Evolutionary conservation across 2,888 invertebrate species (phyloP).

Genomic region (Himalopsyche kuldschensis): DNA sequence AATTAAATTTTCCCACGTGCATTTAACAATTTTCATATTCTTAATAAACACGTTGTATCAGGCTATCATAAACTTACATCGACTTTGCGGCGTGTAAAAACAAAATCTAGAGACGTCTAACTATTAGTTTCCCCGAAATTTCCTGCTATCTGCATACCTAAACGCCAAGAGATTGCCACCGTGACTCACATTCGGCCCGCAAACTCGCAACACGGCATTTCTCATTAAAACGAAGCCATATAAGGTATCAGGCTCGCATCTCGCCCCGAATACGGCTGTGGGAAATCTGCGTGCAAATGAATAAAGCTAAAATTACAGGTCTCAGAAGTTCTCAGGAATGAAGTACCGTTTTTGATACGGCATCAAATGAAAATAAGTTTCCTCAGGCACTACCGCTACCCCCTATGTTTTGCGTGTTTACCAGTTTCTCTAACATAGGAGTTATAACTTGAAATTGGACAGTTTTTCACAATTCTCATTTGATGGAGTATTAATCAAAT

Average conservation of each 20-base stretch:
- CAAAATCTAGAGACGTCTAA: background rate
- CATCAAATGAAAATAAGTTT: too few species aligned
- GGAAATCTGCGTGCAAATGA: conserved; percentile 17
- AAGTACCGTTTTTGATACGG: too few species aligned
- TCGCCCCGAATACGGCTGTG: background rate
- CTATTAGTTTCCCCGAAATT: conserved; percentile 14
- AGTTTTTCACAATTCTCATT: too few species aligned
- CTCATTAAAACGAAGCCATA: background rate
- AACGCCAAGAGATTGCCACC: background rate
- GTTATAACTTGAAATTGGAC: too few species aligned
- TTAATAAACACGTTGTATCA: background rate
- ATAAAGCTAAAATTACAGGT: background rate
- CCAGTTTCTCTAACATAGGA: too few species aligned
- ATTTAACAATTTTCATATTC: too few species aligned
- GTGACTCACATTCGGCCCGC: background rate
- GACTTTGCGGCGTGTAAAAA: background rate
- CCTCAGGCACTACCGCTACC: too few species aligned
- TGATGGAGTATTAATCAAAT: too few species aligned
- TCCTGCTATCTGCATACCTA: conserved; percentile 8
- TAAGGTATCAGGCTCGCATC: conserved; percentile 2
- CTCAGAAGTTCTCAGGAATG: too few species aligned
- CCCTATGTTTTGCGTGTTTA: too few species aligned
- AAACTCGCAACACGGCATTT: background rate
- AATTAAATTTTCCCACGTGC: too few species aligned
- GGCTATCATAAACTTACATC: background rate